Conservation (phyloP, 92 coral and sea anemone species). For the Bergia sp. region DNA sequence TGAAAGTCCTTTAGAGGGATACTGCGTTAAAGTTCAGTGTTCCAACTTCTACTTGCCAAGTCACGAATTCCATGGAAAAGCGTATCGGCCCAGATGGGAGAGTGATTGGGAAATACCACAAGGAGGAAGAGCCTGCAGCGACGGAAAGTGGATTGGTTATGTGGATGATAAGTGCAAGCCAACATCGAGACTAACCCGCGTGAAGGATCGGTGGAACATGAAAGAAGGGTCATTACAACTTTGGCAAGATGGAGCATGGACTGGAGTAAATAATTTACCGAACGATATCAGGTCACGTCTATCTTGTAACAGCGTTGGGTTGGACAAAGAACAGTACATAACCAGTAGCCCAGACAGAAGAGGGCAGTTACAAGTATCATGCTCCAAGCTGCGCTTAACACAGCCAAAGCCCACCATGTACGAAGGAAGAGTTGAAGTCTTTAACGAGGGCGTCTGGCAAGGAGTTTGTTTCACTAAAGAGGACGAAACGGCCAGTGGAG, state of each 20-base stretch:
- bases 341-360: not conserved
- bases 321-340: not conserved
- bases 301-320: not conserved
- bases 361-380: not conserved
- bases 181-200: not conserved
- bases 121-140: not conserved
- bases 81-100: not conserved
- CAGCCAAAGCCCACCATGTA: constrained; percentile 13
- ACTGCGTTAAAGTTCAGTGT: no score
- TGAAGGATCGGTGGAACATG: not conserved
- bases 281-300: not conserved
- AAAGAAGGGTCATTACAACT: constrained; percentile 26
- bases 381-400: constrained; percentile 40
- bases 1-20: no score
- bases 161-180: not conserved
- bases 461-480: constrained; percentile 28
- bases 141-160: not conserved
- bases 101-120: not conserved
- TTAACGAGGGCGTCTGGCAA: constrained; percentile 22
- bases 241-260: constrained; percentile 42
- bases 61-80: not conserved
- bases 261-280: not conserved
- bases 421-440: constrained; percentile 48
- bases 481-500: not conserved
- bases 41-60: not conserved